Base-by-base conservation (phyloP, 2,797 vertebrate species). In the Sebastes miniatus region DNA sequence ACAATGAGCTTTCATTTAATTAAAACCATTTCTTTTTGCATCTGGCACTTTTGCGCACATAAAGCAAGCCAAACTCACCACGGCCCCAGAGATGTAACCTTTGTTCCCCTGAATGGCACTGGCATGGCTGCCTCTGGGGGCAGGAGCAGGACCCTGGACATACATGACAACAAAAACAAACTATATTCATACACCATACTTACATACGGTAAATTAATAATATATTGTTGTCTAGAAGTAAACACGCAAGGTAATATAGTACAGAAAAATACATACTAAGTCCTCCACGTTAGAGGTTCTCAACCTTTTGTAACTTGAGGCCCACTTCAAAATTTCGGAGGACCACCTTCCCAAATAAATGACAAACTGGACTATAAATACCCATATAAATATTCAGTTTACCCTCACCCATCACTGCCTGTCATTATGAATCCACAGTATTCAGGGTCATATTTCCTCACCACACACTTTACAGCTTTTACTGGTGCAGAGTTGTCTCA, bases 81-180 rank as follows among this genome's bases (percentile, higher is more conserved):
- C 91, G 43, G 98, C 98, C 27, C 98, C 98, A 12, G 97, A 98
- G 86, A 99, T 77, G 90, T 97, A 99, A 65, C 98, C 98, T 88
- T 95, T 98, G 91, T 95, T 97, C 83, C 96, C 97, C 81, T 98
- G 88, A 59, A 96, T 88, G 77, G 97, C 96, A 74, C 96, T 97
- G 0, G 96, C 95, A 66, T 99, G 98, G 86, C 96, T 96, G 24
- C 97, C 97, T 92, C 98, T 96, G 62, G 98, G 97, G 52, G 96
- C 88, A 5, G 98, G 98, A 69, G 94, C 94, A 11, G 88, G 83
- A 86, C 95, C 97, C 98, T 99, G 92, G 2, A 78, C 56, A 89
- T 1, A 25, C 57, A 89, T 1, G 20, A 58, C 14, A 24, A 39
- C 2, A 43, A 43, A 43, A 43, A 43, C 13, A 62, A 25, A 47